Evolutionary conservation across 2,888 invertebrate species (phyloP).

Genomic region (Orthosia gothica): DNA sequence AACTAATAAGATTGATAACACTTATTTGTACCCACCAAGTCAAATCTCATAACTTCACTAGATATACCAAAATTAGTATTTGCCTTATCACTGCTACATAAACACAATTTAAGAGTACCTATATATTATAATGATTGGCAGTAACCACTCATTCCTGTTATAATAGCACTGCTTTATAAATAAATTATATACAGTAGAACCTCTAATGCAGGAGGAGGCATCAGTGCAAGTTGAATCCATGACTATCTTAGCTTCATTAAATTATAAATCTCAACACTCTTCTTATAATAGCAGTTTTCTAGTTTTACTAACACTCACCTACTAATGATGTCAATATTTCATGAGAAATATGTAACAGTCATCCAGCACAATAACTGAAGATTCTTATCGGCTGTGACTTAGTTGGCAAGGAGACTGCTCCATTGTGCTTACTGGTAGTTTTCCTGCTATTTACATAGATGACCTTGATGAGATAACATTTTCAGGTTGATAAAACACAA

Average conservation of each 20-base stretch:
- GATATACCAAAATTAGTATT: constrained; percentile 19
- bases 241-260: not conserved
- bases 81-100: constrained; percentile 43
- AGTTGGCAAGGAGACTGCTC: constrained; percentile 24
- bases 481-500: constrained; percentile 46
- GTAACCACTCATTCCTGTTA: constrained; percentile 1
- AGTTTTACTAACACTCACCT: constrained; percentile 21
- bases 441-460: constrained; percentile 58
- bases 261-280: not conserved
- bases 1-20: constrained; percentile 31
- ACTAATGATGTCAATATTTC: constrained; percentile 34
- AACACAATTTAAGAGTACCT: constrained; percentile 16
- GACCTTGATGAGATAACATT: constrained; percentile 47
- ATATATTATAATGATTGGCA: constrained; percentile 24
- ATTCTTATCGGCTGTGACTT: constrained; percentile 40
- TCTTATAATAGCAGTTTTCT: not conserved
- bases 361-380: constrained; percentile 43
- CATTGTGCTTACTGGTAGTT: constrained; percentile 49
- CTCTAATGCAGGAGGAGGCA: not conserved
- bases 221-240: not conserved
- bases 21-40: constrained; percentile 27
- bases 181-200: not conserved
- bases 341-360: constrained; percentile 26
- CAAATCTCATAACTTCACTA: constrained; percentile 29
- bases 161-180: not conserved